Evolutionary conservation across 2,113 vertebrate genomes (phyloP).

Genomic region (Mus musculus): DNA sequence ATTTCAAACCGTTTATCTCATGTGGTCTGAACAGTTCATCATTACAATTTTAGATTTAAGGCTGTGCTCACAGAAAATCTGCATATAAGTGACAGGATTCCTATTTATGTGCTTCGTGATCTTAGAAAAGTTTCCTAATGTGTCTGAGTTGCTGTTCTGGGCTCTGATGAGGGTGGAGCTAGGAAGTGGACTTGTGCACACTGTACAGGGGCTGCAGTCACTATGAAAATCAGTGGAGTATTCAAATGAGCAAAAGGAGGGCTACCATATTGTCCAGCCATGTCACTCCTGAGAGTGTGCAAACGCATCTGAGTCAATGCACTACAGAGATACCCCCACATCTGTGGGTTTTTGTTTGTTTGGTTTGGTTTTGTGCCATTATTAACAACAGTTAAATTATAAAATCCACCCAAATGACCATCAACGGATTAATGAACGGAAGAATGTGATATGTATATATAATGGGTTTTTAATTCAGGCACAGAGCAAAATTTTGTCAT

Average conservation of each 20-base stretch:
- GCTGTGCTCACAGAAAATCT: constrained; percentile 14
- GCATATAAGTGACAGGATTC: background rate
- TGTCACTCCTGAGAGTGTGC: background rate
- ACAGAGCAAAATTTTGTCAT: background rate
- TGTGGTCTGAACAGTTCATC: background rate
- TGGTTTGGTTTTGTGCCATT: background rate
- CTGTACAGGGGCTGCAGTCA: background rate
- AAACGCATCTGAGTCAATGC: background rate
- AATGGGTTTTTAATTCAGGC: background rate
- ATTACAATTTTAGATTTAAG: background rate
- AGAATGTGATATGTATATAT: background rate
- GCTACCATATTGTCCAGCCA: background rate
- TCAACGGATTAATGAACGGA: background rate
- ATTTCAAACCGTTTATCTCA: background rate
- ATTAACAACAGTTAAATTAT: background rate
- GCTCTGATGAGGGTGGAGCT: background rate
- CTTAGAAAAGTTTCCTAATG: background rate
- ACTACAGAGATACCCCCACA: background rate
- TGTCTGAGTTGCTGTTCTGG: background rate
- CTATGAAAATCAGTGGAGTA: background rate
- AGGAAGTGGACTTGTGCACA: too few species aligned
- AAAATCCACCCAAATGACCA: background rate
- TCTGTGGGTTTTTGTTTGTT: background rate
- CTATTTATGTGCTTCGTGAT: constrained; percentile 18
- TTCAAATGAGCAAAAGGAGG: background rate